These are phyloP conservation scores for Suillia variegata DNA, from an alignment of 2,888 invertebrate species.

Conservation along the genomic window DNA sequence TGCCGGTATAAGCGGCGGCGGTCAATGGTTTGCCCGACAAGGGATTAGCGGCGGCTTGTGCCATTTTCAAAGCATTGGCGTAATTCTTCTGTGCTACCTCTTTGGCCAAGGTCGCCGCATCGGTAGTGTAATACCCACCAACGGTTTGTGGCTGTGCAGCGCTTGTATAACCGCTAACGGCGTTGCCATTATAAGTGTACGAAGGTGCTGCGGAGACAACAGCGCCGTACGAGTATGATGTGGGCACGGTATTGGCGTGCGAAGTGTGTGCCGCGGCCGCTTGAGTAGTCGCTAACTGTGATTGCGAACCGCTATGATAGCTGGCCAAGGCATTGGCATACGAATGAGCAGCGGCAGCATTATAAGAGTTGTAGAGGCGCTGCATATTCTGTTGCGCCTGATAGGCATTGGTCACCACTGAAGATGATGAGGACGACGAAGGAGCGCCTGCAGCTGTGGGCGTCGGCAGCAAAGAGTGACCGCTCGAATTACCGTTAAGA, in stretches of 20 bases:
- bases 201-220: constrained; percentile 25
- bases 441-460: constrained; percentile 27
- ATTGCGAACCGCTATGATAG: constrained; percentile 26
- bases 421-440: constrained; percentile 14
- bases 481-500: not conserved
- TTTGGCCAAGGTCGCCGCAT: constrained; percentile 74
- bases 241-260: constrained; percentile 29
- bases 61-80: constrained; percentile 74
- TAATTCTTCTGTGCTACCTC: constrained; percentile 85
- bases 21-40: constrained; percentile 64
- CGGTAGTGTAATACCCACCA: constrained; percentile 50
- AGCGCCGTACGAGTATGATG: constrained; percentile 11
- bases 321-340: constrained; percentile 35
- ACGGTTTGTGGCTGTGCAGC: constrained; percentile 8
- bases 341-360: constrained; percentile 30
- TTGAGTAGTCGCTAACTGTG: constrained; percentile 23
- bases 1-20: constrained; percentile 72
- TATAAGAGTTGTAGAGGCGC: constrained; percentile 45
- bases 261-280: constrained; percentile 12
- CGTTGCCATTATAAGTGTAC: constrained; percentile 26
- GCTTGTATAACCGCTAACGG: constrained; percentile 4
- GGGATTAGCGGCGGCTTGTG: constrained; percentile 58
- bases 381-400: constrained; percentile 39
- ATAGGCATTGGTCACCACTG: constrained; percentile 30
- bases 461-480: constrained; percentile 2